Evolutionary conservation across 2,888 invertebrate species (phyloP).

Genomic region (Mystacides longicornis): DNA sequence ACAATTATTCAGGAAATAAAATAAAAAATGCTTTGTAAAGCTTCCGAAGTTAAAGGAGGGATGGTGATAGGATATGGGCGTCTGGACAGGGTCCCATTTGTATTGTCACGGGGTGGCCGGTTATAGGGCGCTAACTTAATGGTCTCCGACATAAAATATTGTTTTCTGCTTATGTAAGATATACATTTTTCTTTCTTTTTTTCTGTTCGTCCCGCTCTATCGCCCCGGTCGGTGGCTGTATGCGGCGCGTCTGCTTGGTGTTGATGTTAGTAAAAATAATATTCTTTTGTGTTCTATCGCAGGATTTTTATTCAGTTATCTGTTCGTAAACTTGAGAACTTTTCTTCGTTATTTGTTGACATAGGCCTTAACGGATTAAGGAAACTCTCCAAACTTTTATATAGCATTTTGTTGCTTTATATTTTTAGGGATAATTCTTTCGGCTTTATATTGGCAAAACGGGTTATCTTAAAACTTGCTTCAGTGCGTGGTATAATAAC

Average conservation of each 20-base stretch:
- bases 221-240: neutral
- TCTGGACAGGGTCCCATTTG: slow-evolving; percentile 18
- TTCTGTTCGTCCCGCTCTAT: neutral
- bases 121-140: slow-evolving; percentile 22
- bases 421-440: neutral
- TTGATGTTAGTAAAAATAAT: slow-evolving; percentile 6
- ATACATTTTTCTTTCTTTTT: slow-evolving; percentile 9
- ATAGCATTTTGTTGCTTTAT: neutral
- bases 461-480: neutral
- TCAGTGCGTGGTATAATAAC: too few relatives aligned
- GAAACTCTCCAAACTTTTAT: neutral
- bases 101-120: slow-evolving; percentile 21
- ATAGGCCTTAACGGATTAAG: neutral
- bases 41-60: slow-evolving; percentile 1
- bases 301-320: slow-evolving; percentile 9
- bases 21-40: neutral
- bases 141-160: slow-evolving; percentile 23
- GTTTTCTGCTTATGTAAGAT: slow-evolving; percentile 20
- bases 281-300: slow-evolving; percentile 1
- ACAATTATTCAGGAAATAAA: neutral
- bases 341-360: slow-evolving; percentile 9
- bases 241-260: neutral
- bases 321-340: slow-evolving; percentile 5
- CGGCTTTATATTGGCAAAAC: neutral
- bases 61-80: slow-evolving; percentile 3